These are phyloP conservation scores for Microcebus ravelobensis DNA, from an alignment of 2,113 vertebrate genomes.

Conservation along the genomic window DNA sequence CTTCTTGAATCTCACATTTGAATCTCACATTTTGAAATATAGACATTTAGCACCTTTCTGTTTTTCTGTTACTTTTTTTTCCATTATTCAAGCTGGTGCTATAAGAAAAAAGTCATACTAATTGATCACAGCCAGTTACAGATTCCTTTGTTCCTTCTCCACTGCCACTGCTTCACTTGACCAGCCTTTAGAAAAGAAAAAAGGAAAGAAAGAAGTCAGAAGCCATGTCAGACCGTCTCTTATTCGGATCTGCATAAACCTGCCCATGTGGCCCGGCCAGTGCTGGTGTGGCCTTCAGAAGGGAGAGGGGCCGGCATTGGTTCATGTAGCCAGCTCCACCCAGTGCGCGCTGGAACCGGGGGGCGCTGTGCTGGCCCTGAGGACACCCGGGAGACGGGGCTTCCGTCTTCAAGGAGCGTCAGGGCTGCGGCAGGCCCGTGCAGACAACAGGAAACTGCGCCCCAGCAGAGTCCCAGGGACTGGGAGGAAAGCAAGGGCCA, in stretches of 20 bases:
- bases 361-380: neutral
- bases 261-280: accelerated
- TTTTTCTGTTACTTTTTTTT: neutral
- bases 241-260: neutral
- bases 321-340: accelerated
- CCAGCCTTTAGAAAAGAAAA: no score
- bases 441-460: accelerated
- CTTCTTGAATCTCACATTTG: slow-evolving; percentile 37
- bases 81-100: neutral
- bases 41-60: neutral
- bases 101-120: neutral
- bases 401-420: neutral
- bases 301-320: accelerated
- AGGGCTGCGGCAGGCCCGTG: neutral
- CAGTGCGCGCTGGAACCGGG: accelerated
- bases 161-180: no score
- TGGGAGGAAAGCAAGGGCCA: neutral
- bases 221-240: neutral
- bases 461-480: no score
- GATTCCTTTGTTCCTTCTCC: no score
- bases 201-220: neutral
- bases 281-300: accelerated
- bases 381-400: neutral
- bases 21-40: neutral
- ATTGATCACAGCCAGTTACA: no score